phyloP scores from a whole-genome alignment of 2,888 invertebrate genomes.

The Biston betularia region DNA sequence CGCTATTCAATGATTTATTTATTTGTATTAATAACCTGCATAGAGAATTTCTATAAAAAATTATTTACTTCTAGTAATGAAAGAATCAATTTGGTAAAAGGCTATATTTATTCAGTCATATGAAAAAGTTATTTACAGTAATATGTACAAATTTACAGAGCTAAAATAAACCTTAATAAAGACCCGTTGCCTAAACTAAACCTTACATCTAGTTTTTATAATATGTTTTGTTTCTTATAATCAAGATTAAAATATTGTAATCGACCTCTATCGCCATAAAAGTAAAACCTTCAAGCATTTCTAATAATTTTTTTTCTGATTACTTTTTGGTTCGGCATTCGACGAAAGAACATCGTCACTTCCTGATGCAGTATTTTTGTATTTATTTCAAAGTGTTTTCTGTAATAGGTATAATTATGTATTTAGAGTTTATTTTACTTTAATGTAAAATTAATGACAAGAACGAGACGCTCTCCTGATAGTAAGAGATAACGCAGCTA shows the following conservation, averaged over 20 bases:
- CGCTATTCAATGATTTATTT: too few relatives aligned
- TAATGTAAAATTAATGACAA: too few relatives aligned
- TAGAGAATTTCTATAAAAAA: not conserved
- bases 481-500: too few relatives aligned
- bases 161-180: conserved; percentile 54
- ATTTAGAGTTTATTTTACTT: too few relatives aligned
- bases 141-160: conserved; percentile 65
- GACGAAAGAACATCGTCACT: too few relatives aligned
- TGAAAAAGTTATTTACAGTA: conserved; percentile 60
- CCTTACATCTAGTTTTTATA: not conserved
- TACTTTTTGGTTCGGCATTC: too few relatives aligned
- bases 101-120: conserved; percentile 64
- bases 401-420: too few relatives aligned
- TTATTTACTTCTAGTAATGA: not conserved
- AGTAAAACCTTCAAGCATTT: not conserved
- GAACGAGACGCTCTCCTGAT: too few relatives aligned
- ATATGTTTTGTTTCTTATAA: not conserved
- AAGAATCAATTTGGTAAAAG: conserved; percentile 33
- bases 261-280: not conserved
- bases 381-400: too few relatives aligned
- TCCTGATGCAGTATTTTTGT: too few relatives aligned
- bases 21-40: not conserved
- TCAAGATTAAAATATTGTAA: not conserved
- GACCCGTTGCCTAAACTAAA: conserved; percentile 56
- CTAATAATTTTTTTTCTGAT: too few relatives aligned